Base-by-base conservation (phyloP, 1,140 invertebrate species). In the Drosophila kanapiae region DNA sequence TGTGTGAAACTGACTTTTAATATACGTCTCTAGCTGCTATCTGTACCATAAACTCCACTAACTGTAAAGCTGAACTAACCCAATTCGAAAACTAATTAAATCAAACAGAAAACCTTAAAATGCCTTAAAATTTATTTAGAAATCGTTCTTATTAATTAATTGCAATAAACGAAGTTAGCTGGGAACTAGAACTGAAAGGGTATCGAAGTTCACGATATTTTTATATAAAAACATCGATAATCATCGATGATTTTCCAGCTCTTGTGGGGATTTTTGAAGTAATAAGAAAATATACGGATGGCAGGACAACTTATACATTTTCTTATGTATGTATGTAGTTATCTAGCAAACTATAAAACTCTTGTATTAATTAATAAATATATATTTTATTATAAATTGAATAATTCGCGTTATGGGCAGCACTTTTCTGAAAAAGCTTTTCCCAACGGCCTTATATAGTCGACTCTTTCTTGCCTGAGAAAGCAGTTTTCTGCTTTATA, bases 11-110 rank as follows among this genome's bases (percentile, higher is more conserved):
- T 65, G 78, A 78, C 58, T 74, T 74, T 74, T 65, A 86, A 85
- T 61, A 69, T 86, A 86, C 72, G 67, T 82, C 43, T 86, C 48
- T 84, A 84, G 82, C 54, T 78, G 69, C 59, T 86, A 77, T 61
- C 75, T 85, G 81, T 83, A 80, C 42, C 51, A 75, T 86, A 74
- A 57, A 67, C 48, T 67, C 54, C 42, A 75, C 63, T 86, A 86
- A 74, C 60, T 62, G 31, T 78, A 78, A 45, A 59, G 47, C 37
- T 64, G 16, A 67, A 68, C 64, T 64, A 70, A 71, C 38, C 35
- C 56, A 64, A 61, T 70, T 67, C 42, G 58, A 61, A 27, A 82
- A 47, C 49, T 48, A 61, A 77, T 58, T 61, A 16, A 61, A 54
- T 27, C 7, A 49, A 45, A 45, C 16, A 63, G 45, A 58, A 27